These are phyloP conservation scores for Rhea pennata DNA, from an alignment of 2,113 vertebrate genomes.

Conservation along the genomic window DNA sequence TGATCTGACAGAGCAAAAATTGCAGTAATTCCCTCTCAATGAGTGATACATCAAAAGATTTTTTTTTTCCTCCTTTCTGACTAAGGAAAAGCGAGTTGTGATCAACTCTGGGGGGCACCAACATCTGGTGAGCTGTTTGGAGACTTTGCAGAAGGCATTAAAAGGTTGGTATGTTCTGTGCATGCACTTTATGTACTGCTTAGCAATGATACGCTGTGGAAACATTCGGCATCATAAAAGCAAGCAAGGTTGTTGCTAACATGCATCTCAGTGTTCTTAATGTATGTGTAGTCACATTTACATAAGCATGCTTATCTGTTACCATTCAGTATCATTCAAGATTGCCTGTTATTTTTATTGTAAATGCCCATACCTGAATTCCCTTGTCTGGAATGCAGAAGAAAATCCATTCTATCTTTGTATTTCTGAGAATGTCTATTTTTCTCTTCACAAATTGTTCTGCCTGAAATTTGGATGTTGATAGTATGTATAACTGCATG, in stretches of 20 bases:
- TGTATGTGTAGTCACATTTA: not conserved
- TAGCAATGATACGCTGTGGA: rapidly evolving
- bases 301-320: rapidly evolving
- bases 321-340: not conserved
- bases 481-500: rapidly evolving
- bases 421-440: not conserved
- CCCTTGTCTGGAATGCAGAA: too few relatives aligned
- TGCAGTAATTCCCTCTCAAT: not conserved
- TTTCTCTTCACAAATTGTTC: not conserved
- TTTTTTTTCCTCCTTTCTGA: not conserved
- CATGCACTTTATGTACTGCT: rapidly evolving
- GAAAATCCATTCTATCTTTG: not conserved
- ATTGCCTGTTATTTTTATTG: not conserved
- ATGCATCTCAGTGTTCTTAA: rapidly evolving
- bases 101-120: conserved; percentile 93
- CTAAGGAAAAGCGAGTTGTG: conserved; percentile 91
- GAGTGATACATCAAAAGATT: not conserved
- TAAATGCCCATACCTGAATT: too few relatives aligned
- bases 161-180: conserved; percentile 84
- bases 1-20: not conserved
- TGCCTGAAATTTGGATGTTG: not conserved
- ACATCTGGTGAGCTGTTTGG: conserved; percentile 92
- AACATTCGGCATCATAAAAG: rapidly evolving
- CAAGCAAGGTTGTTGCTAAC: not conserved
- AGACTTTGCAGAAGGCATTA: conserved; percentile 94